Percentiles rank a stretch among this genome's conserved stretches.
Evolutionary conservation across 1,140 invertebrate species (phyloP).

Genomic region (Drosophila asahinai): DNA sequence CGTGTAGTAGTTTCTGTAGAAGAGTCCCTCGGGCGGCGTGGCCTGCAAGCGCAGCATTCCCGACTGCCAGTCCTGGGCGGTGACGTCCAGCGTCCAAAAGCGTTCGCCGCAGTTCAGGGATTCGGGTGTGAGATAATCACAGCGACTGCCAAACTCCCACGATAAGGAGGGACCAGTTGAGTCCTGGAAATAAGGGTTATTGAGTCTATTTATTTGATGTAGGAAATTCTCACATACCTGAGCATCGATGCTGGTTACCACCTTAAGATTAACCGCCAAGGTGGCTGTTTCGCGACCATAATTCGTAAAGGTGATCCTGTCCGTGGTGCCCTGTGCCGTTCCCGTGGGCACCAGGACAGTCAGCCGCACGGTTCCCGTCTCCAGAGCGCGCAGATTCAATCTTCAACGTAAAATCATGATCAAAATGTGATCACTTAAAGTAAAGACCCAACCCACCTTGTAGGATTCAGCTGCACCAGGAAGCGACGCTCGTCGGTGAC

Average conservation of each 20-base stretch:
- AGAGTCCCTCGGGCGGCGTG: conserved; percentile 85
- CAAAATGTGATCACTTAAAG: not conserved
- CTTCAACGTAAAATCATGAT: conserved; percentile 18
- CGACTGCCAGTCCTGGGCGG: conserved; percentile 87
- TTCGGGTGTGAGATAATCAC: conserved; percentile 59
- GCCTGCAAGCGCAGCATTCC: conserved; percentile 87
- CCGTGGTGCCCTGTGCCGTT: conserved; percentile 85
- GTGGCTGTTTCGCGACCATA: conserved; percentile 79
- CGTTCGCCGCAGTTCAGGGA: conserved; percentile 86
- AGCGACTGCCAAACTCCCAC: conserved; percentile 86
- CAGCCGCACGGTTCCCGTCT: conserved; percentile 86
- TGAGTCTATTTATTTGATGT: not conserved
- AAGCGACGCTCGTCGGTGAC: conserved; percentile 86
- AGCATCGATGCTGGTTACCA: conserved; percentile 66
- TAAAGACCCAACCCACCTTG: conserved; percentile 45
- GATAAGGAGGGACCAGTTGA: conserved; percentile 82
- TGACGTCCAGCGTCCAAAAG: conserved; percentile 88
- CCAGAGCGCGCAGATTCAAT: conserved; percentile 85
- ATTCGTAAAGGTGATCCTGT: conserved; percentile 87
- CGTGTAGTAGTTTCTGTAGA: conserved; percentile 86
- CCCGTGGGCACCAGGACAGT: conserved; percentile 85
- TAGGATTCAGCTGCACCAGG: conserved; percentile 85
- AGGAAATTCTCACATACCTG: conserved; percentile 39
- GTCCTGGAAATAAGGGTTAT: conserved; percentile 52
- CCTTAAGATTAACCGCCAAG: conserved; percentile 71